phyloP scores from a whole-genome alignment of 2,888 invertebrate genomes.

The Eupithecia insigniata region DNA sequence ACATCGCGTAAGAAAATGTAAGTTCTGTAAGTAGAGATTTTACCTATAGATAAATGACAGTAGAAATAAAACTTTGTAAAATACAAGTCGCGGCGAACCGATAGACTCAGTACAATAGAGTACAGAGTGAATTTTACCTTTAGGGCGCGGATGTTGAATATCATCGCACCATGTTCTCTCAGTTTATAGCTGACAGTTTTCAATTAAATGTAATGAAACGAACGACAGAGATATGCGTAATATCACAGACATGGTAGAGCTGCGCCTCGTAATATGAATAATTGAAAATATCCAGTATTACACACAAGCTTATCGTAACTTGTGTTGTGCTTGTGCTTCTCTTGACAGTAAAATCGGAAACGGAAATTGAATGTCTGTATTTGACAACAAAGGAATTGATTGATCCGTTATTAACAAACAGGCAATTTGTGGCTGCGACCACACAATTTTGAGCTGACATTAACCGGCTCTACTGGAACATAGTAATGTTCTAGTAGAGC shows the following conservation, averaged over 20 bases:
- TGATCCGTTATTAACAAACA: neutral
- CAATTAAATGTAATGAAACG: neutral
- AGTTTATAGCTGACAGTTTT: neutral
- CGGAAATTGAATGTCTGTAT: neutral
- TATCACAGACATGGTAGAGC: neutral
- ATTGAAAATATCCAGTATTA: neutral
- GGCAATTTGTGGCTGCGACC: neutral
- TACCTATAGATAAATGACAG: no score
- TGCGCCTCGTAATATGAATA: no score
- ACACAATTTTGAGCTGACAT: neutral
- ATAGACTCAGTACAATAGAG: neutral
- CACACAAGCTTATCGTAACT: neutral
- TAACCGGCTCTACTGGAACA: neutral
- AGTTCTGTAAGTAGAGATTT: no score
- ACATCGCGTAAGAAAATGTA: no score
- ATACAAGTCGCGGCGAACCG: neutral
- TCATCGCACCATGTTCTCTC: neutral
- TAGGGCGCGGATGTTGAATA: neutral
- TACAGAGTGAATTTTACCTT: neutral
- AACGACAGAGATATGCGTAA: neutral
- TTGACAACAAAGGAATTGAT: neutral
- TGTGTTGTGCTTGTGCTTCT: neutral
- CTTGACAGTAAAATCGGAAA: neutral
- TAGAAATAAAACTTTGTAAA: neutral
- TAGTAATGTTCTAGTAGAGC: no score